Base-by-base conservation (phyloP, 2,113 vertebrate species). In the Genyomyrus donnyi region DNA sequence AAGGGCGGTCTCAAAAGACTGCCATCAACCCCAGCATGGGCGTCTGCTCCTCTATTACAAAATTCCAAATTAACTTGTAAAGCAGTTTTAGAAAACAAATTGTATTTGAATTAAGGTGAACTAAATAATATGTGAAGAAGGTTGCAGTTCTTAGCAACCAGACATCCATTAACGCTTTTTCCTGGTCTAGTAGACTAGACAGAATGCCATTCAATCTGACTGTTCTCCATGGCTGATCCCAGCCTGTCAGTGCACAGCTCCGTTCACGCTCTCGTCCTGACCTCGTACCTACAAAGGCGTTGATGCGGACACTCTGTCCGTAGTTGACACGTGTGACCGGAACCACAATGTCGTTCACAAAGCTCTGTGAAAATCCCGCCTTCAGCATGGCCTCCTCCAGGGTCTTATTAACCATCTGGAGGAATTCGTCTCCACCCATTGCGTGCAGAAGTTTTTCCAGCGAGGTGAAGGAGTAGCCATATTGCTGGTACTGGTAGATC, bases 401-500 rank as follows among this genome's bases (percentile, higher is more conserved):
- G 4, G 97, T 98, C 62, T 95, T 94, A 93, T 99, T 99, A 88
- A 97, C 91, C 90, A 98, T 92, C 8, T 27, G 92, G 0, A 94
- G 91, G 48, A 98, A 97, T 6, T 92, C 89, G 0, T 95, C 91
- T 0, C 98, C 98, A 1, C 98, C 98, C 49, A 98, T 96, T 24
- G 97, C 97, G 0, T 98, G 97, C 11, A 99, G 90, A 52, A 99
- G 93, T 45, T 89, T 94, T 90, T 98, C 97, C 9, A 97, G 95
- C 1, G 91, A 98, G 91, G 97, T 97, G 95, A 99, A 99, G 31
- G 97, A 97, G 4, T 98, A 99, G 19, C 98, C 96, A 0, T 96
- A 96, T 89, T 97, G 96, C 93, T 99, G 98, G 92, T 97, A 99
- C 92, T 98, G 97, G 92, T 99, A 99, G 93, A 99, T 97, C 95